Conservation (phyloP, 1,140 invertebrate genomes). For the Acyrthosiphon pisum region DNA sequence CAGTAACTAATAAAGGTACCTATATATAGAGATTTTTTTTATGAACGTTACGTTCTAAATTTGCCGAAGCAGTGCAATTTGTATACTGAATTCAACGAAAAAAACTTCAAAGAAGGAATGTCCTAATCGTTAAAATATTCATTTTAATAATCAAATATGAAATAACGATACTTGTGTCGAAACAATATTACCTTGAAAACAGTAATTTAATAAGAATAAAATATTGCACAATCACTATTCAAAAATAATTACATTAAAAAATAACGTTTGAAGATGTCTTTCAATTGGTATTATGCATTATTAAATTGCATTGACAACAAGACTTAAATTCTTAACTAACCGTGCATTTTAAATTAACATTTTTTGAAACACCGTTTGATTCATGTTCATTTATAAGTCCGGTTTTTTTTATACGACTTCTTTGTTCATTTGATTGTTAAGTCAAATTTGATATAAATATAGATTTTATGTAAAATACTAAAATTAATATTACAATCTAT, state of each 20-base stretch:
- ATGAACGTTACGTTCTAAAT: not conserved
- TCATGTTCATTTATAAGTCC: not conserved
- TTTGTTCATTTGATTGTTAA: not conserved
- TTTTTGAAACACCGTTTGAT: not conserved
- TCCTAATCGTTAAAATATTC: not conserved
- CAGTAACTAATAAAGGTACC: not conserved
- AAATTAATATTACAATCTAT: no score
- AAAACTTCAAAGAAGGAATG: not conserved
- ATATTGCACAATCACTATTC: not conserved
- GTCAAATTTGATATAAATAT: not conserved
- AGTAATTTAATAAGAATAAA: slow-evolving; percentile 15
- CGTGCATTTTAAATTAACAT: not conserved
- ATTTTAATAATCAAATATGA: slow-evolving; percentile 14
- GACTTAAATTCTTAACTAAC: not conserved
- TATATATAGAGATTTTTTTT: not conserved
- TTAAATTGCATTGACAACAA: not conserved
- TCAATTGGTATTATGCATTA: not conserved
- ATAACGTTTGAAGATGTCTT: not conserved
- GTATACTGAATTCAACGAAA: not conserved
- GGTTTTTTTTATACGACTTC: not conserved
- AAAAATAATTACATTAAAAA: not conserved
- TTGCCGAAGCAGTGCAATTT: not conserved
- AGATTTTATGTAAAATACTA: no score
- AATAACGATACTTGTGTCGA: slow-evolving; percentile 9
- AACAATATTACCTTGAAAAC: slow-evolving; percentile 3